phyloP scores from a whole-genome alignment of 2,113 vertebrate genomes.

The Miniopterus natalensis region DNA sequence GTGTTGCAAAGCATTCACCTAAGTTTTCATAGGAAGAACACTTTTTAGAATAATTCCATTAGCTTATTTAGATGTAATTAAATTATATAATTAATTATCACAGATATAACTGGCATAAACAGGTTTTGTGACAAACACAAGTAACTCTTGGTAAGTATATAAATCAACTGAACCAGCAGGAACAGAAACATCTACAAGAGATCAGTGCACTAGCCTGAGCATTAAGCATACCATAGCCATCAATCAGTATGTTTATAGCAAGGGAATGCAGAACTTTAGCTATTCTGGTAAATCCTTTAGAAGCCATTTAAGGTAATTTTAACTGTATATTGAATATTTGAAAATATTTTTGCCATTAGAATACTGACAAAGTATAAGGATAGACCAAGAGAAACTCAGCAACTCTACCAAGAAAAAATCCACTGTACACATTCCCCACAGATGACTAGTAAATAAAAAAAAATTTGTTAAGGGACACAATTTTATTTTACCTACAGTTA shows the following conservation, averaged over 20 bases:
- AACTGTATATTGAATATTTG: background rate
- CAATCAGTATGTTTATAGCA: background rate
- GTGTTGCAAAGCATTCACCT: conserved; percentile 15
- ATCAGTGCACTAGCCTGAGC: background rate
- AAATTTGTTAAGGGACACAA: background rate
- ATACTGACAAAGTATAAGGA: conserved; percentile 7
- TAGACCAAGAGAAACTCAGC: background rate
- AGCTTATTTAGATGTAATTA: conserved; percentile 26
- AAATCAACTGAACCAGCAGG: background rate
- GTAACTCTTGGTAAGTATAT: background rate
- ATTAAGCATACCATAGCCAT: background rate
- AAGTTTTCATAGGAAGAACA: background rate
- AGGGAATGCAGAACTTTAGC: background rate
- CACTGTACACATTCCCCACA: background rate
- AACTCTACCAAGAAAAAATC: background rate
- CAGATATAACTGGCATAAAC: background rate
- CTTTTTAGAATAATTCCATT: background rate
- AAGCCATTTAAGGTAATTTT: conserved; percentile 40
- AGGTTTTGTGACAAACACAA: conserved; percentile 29
- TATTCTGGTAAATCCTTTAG: background rate
- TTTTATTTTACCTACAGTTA: conserved; percentile 5
- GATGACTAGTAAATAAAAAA: background rate
- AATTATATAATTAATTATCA: conserved; percentile 14
- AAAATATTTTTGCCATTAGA: conserved; percentile 17
- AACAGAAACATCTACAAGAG: conserved; percentile 1